phyloP scores from a whole-genome alignment of 2,113 vertebrate genomes.

The Callocephalon fimbriatum region DNA sequence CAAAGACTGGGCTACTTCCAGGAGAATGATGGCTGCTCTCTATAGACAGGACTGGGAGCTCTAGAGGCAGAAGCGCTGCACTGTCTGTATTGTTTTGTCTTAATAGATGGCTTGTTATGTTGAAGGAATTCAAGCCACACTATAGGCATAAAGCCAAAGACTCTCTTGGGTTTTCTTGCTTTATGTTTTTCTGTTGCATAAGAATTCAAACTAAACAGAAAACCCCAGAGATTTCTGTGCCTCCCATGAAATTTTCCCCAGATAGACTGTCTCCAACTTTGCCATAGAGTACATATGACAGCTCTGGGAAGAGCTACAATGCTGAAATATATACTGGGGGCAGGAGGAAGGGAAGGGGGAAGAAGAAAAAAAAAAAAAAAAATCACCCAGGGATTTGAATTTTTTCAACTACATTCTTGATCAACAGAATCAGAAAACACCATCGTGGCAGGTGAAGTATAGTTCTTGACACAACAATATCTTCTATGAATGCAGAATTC shows the following conservation, averaged over 20 bases:
- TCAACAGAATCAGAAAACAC: not conserved
- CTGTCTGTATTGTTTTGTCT: slow-evolving; percentile 37
- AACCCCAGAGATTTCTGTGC: not conserved
- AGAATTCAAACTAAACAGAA: slow-evolving; percentile 29
- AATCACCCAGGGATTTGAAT: not conserved
- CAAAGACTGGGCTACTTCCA: slow-evolving; percentile 62
- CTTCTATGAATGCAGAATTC: not conserved
- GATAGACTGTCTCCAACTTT: not conserved
- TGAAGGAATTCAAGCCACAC: slow-evolving; percentile 53
- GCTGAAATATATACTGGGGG: not conserved
- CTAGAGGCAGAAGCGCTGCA: not conserved
- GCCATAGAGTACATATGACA: not conserved
- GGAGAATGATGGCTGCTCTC: not conserved
- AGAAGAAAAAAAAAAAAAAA: not conserved
- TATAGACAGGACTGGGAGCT: slow-evolving; percentile 15
- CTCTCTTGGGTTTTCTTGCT: slow-evolving; percentile 36
- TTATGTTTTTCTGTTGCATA: slow-evolving; percentile 2
- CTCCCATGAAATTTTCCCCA: slow-evolving; percentile 8
- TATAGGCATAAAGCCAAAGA: slow-evolving; percentile 35
- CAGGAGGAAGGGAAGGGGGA: accelerated
- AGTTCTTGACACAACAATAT: not conserved
- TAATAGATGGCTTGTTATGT: slow-evolving; percentile 1
- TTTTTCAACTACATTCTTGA: not conserved
- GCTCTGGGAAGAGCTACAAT: not conserved
- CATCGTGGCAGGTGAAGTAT: not conserved